Evolutionary conservation across 1,140 invertebrate genomes (phyloP), one percentile per base, ranked within the genome.

Genomic region (Apocrypta bakeri): DNA sequence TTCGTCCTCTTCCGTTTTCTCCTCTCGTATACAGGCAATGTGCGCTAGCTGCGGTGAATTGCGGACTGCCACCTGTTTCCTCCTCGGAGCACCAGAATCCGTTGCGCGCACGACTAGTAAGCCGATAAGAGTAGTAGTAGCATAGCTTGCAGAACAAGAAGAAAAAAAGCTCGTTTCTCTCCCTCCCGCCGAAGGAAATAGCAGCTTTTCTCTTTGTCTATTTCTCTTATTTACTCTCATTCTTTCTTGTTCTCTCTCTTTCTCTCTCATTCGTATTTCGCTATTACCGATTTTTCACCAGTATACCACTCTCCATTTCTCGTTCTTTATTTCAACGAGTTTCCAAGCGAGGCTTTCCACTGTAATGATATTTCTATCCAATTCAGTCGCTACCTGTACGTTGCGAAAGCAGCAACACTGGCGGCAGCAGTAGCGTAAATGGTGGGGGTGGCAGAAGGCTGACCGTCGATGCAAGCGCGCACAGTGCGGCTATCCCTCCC

Each of bases 341-440:
- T 83, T 86, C 85, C n/a, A 84, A 71, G 33, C 33, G 82, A 88
- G 85, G 86, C 63, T 76, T 29, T 87, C 88, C 86, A 85, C 88
- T 88, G 87, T 90, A 91, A 92, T 90, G 88, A 91, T 90, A 91
- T 91, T 91, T 89, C 87, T 87, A 87, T 88, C 86, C 86, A 91
- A 91, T 91, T 91, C 88, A 88, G 88, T 86, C 87, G 81, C 84
- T 85, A 84, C 86, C 82, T 86, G 81, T 21, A 25, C 37, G 6
- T 14, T 40, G 17, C 40, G 68, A 48, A 27, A 78, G 76, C 42
- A 61, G 42, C 21, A 17, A 21, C 21, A 56, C 42, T 17, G 37
- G 40, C 33, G 40, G 33, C 71, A 29, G 17, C 71, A 56, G 2
- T 42, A 4, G 69, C 72, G 0, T 3, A 1, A 14, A 42, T 56